phyloP scores from a whole-genome alignment of 2,888 invertebrate genomes.

The Andrena hattorfiana region DNA sequence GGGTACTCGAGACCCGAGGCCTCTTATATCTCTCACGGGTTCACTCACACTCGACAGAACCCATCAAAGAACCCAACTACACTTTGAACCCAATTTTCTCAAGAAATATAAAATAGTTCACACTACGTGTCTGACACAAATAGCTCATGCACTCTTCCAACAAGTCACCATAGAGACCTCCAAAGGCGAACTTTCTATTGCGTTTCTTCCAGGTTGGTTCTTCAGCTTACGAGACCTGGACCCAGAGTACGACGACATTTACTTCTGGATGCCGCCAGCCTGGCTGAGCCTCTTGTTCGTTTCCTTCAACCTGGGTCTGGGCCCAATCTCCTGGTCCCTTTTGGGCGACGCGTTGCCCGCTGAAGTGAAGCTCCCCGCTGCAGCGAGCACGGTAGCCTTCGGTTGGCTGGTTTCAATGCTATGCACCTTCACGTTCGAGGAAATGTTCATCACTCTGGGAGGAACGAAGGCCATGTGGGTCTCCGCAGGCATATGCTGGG shows the following conservation, averaged over 20 bases:
- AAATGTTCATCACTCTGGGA: conserved; percentile 70
- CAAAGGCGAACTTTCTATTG: background rate
- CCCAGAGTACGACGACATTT: conserved; percentile 76
- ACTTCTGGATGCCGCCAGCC: conserved; percentile 78
- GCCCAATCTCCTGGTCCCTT: conserved; percentile 80
- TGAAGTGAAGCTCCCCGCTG: conserved; percentile 71
- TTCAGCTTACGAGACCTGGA: conserved; percentile 71
- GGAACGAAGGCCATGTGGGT: conserved; percentile 73
- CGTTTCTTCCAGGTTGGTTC: conserved; percentile 75
- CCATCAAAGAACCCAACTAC: too few species aligned
- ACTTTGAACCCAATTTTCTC: too few species aligned
- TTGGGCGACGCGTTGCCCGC: conserved; percentile 79
- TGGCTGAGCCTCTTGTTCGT: conserved; percentile 75
- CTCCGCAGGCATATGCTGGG: conserved; percentile 74
- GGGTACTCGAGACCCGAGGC: too few species aligned
- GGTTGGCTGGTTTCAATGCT: conserved; percentile 77
- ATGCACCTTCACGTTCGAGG: conserved; percentile 72
- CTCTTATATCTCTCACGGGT: too few species aligned
- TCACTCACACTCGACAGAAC: too few species aligned
- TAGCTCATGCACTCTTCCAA: too few species aligned
- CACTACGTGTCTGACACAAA: too few species aligned
- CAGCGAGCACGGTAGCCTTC: conserved; percentile 64
- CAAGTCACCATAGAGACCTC: background rate
- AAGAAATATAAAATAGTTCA: too few species aligned
- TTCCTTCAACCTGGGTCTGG: conserved; percentile 78